phyloP scores from a whole-genome alignment of 2,888 invertebrate genomes.

The Hemicrepidius hirtus region DNA sequence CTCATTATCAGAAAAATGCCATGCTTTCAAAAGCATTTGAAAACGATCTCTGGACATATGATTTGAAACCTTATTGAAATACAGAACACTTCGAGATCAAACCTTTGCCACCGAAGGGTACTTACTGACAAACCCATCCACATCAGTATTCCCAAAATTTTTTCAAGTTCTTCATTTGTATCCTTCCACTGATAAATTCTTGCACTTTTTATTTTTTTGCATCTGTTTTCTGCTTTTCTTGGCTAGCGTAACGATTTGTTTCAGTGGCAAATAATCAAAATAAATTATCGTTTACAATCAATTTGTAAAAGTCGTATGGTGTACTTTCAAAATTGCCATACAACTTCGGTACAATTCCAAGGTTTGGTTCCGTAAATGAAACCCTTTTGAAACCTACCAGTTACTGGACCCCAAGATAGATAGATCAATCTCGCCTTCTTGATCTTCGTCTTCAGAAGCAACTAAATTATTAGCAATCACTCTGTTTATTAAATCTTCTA shows the following conservation, averaged over 20 bases:
- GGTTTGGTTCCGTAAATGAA: slow-evolving; percentile 33
- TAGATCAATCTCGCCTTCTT: not conserved
- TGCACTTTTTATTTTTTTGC: not conserved
- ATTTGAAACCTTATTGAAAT: slow-evolving; percentile 38
- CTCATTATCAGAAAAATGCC: slow-evolving; percentile 50
- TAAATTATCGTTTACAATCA: slow-evolving; percentile 33
- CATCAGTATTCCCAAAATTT: slow-evolving; percentile 38
- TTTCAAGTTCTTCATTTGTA: slow-evolving; percentile 40
- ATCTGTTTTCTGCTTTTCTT: slow-evolving; percentile 24
- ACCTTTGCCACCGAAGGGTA: slow-evolving; percentile 48
- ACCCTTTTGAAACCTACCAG: slow-evolving; percentile 3
- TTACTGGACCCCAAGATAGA: slow-evolving; percentile 1
- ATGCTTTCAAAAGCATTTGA: slow-evolving; percentile 36
- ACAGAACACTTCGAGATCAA: slow-evolving; percentile 42
- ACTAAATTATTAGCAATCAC: not conserved
- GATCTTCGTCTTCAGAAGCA: not conserved
- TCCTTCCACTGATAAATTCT: slow-evolving; percentile 37
- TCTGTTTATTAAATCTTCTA: not conserved
- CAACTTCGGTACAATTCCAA: slow-evolving; percentile 14
- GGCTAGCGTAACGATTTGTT: slow-evolving; percentile 49
- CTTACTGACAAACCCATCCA: slow-evolving; percentile 55
- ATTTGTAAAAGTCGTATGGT: slow-evolving; percentile 41
- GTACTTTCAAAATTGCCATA: slow-evolving; percentile 29
- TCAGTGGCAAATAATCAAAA: slow-evolving; percentile 30
- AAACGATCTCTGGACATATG: slow-evolving; percentile 48